Evolutionary conservation across 2,797 vertebrate species (phyloP).

Genomic region (Falco novaeseelandiae): DNA sequence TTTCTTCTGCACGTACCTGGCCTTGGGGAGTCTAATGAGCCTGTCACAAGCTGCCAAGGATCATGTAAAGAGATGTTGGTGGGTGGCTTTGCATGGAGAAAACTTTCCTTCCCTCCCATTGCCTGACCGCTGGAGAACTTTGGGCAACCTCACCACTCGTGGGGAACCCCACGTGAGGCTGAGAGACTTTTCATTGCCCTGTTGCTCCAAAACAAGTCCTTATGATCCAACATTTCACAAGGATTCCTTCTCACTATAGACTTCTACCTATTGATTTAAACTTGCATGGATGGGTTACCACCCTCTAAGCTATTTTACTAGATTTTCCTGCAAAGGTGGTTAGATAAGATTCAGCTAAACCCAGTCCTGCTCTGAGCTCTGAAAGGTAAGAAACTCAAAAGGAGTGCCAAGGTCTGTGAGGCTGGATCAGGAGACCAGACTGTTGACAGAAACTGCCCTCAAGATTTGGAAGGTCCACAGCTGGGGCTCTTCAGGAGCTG

Average conservation of each 20-base stretch:
- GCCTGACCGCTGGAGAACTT: neutral
- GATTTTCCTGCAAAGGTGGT: neutral
- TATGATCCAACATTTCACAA: neutral
- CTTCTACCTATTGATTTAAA: neutral
- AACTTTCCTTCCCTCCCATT: neutral
- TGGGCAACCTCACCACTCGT: neutral
- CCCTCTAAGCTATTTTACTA: neutral
- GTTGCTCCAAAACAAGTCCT: neutral
- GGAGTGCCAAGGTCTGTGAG: neutral
- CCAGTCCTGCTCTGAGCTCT: neutral
- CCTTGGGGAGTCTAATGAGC: neutral
- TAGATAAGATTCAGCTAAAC: neutral
- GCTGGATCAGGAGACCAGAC: neutral
- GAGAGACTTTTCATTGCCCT: neutral
- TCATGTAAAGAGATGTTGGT: neutral
- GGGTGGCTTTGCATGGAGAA: neutral
- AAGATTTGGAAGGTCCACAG: neutral
- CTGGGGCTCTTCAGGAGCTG: neutral
- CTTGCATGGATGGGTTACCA: neutral
- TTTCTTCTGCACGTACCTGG: neutral
- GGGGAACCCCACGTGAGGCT: neutral
- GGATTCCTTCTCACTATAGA: neutral
- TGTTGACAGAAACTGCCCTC: neutral
- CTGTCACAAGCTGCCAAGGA: neutral
- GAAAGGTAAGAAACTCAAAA: neutral